Percentiles rank a stretch among this genome's conserved stretches.
Evolutionary conservation across 2,113 vertebrate species (phyloP).

Genomic region (Micronycteris hirsuta): DNA sequence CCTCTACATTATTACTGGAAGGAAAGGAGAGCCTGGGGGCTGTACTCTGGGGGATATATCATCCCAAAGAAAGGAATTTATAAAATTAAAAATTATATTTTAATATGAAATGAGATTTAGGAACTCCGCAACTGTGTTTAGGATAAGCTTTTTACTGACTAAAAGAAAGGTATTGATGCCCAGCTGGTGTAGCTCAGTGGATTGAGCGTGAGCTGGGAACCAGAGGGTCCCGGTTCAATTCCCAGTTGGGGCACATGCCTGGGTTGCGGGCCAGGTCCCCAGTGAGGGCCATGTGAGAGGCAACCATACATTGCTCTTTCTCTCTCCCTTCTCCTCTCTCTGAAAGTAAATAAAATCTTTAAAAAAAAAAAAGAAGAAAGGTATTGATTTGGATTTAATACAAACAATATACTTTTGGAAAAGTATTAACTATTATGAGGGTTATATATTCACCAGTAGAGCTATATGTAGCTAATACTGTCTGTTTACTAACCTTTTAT

Average conservation of each 20-base stretch:
- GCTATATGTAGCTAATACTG: neutral
- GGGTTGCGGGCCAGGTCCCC: too few species aligned
- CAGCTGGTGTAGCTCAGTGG: too few species aligned
- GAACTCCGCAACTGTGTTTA: neutral
- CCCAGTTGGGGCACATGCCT: too few species aligned
- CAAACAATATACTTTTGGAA: neutral
- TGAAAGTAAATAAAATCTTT: too few species aligned
- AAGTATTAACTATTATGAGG: neutral
- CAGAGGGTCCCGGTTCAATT: too few species aligned
- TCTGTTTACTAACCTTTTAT: neutral
- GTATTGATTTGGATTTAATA: neutral
- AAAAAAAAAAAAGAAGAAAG: too few species aligned
- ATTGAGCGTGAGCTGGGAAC: too few species aligned
- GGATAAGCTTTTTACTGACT: neutral
- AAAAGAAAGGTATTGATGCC: neutral
- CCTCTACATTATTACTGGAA: neutral
- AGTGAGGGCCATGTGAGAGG: too few species aligned
- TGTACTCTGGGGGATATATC: neutral
- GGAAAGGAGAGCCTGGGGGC: neutral
- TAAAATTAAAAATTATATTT: constrained; percentile 1
- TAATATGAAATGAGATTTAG: neutral
- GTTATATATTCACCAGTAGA: neutral
- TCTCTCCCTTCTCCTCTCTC: too few species aligned
- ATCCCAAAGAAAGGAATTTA: neutral
- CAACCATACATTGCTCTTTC: too few species aligned